Conservation (phyloP, 2,113 vertebrate genomes). For the Actenoides hombroni region DNA sequence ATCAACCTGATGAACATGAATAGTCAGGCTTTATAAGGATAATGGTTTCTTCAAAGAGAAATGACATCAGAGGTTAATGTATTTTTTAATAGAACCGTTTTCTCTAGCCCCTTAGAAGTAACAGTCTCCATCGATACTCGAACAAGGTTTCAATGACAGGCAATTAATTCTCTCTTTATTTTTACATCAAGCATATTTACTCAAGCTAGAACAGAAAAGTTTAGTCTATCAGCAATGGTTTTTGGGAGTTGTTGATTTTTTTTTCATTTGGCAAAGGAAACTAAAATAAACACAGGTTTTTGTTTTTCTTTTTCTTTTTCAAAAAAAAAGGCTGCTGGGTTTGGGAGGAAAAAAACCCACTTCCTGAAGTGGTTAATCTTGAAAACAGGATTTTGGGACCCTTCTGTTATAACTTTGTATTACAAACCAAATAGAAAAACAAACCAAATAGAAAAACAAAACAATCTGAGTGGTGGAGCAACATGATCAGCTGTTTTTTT, state of each 20-base stretch:
- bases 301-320: background rate
- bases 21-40: background rate
- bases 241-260: background rate
- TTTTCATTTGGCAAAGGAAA: slow-evolving; percentile 38
- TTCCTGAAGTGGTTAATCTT: slow-evolving; percentile 46
- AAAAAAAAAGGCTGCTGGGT: background rate
- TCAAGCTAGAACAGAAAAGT: slow-evolving; percentile 5
- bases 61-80: background rate
- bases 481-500: background rate
- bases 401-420: background rate
- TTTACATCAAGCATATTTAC: slow-evolving; percentile 34
- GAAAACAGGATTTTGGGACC: slow-evolving; percentile 29
- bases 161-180: slow-evolving; percentile 18
- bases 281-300: background rate
- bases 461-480: background rate
- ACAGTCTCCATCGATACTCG: background rate
- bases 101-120: background rate
- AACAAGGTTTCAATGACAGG: background rate
- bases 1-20: background rate
- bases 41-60: background rate
- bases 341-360: background rate
- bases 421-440: slow-evolving; percentile 28
- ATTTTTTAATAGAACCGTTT: background rate
- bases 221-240: slow-evolving; percentile 4
- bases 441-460: slow-evolving; percentile 24